Percentiles rank a stretch among this genome's conserved stretches.
Conservation (phyloP, 2,888 invertebrate genomes). For the Tanytarsus gracilentus region DNA sequence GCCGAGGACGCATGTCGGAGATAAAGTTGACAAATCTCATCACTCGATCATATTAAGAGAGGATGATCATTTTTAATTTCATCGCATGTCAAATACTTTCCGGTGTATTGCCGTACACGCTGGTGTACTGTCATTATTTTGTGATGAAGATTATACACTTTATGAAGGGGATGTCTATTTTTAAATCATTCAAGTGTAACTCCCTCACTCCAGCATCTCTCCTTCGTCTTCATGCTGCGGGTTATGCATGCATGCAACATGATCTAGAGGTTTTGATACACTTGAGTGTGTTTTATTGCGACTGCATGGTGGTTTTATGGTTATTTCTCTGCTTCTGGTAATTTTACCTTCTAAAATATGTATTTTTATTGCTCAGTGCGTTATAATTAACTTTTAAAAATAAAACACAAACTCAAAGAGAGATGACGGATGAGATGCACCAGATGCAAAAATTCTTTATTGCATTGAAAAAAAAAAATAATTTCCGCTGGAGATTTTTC, state of each 20-base stretch:
- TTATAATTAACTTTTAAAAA: constrained; percentile 9
- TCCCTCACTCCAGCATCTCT: background rate
- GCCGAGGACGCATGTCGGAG: no score
- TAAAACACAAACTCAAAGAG: background rate
- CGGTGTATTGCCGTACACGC: no score
- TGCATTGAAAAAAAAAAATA: constrained; percentile 21
- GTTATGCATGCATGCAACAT: background rate
- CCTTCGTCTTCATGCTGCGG: constrained; percentile 7
- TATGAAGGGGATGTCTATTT: no score
- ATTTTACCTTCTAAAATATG: constrained; percentile 4
- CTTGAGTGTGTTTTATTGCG: background rate
- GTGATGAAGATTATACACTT: no score
- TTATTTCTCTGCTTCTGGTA: background rate
- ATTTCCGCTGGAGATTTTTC: constrained; percentile 15
- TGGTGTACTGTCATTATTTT: no score
- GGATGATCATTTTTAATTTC: no score
- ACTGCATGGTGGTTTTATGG: constrained; percentile 24
- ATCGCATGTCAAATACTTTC: no score
- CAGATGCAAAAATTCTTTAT: constrained; percentile 10
- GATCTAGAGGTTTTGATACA: constrained; percentile 13
- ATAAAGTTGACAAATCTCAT: no score
- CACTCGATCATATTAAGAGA: no score
- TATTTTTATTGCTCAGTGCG: background rate
- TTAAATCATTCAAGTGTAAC: background rate
- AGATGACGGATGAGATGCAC: background rate